These are phyloP conservation scores for Pristionchus entomophagus DNA, from an alignment of 2,888 invertebrate species.

Conservation along the genomic window DNA sequence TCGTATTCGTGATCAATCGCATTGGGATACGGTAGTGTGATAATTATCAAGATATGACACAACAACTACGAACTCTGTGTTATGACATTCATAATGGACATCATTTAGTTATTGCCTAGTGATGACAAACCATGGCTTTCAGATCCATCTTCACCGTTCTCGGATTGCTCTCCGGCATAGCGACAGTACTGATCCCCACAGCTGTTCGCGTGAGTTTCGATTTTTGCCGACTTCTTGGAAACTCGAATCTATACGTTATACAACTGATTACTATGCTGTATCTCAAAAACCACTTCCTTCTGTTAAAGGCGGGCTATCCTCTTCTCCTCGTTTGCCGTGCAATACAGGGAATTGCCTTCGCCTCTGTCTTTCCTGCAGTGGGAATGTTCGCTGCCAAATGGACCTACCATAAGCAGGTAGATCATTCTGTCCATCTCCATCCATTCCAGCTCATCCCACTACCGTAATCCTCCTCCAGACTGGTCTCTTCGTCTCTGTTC, in stretches of 20 bases:
- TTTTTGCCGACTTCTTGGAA: neutral
- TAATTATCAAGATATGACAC: no score
- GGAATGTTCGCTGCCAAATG: constrained; percentile 74
- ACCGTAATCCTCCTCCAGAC: no score
- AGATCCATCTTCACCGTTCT: constrained; percentile 69
- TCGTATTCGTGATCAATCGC: constrained; percentile 68
- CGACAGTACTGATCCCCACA: constrained; percentile 69
- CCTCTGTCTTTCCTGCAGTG: constrained; percentile 74
- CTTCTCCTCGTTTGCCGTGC: constrained; percentile 54
- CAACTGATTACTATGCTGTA: no score
- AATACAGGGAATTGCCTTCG: constrained; percentile 73
- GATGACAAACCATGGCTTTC: neutral
- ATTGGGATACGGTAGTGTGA: constrained; percentile 13
- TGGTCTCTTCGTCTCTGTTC: constrained; percentile 73
- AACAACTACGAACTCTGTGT: no score
- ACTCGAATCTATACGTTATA: neutral
- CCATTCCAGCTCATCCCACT: no score
- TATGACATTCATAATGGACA: no score
- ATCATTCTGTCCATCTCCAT: no score
- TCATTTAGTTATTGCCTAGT: neutral
- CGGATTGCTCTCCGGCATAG: constrained; percentile 70
- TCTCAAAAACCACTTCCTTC: neutral
- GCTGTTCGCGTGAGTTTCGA: constrained; percentile 61
- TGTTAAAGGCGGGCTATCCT: neutral
- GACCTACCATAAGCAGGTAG: constrained; percentile 73